Evolutionary conservation across 2,113 vertebrate species (phyloP), one percentile per base, ranked within the genome.

Genomic region (Sinocyclocheilus rhinocerous): DNA sequence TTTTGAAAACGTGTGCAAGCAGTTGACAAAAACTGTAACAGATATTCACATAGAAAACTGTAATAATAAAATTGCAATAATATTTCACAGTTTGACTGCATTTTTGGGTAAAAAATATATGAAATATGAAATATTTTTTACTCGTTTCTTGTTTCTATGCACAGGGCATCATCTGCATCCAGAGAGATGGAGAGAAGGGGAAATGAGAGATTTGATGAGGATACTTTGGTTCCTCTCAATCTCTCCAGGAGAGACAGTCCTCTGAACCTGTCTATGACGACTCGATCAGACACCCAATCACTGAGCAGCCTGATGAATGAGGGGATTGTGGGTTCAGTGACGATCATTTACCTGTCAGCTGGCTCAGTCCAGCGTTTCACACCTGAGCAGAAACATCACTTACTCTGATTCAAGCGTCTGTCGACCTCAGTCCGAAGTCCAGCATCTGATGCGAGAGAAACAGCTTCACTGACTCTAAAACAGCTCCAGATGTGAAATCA

Each of bases 231-330:
- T 15, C 97, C 97, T 0, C 96, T 99, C 77, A 98, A 99, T 45
- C 97, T 98, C 85, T 99, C 97, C 0, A 98, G 93, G 50, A 97
- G 93, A 83, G 84, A 87, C 93, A 94, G 61, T 83, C 97, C 97
- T 22, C 94, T 99, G 42, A 97, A 99, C 77, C 97, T 98, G 59
- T 97, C 97, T 0, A 94, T 98, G 24, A 96, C 95, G 92, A 29
- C 10, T 73, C 86, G 86, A 90, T 81, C 77, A 42, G 83, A 0
- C 73, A 36, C 33, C 59, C 42, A 78, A 20, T 4, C 57, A 1
- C 88, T 59, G 3, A 1, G 45, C 57, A 59, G 65, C n/a, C 0
- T 87, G 90, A 26, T 26, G 22, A 29, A 2, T 5, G 15, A 83
- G 22, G 26, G 61, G 89, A 65, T 67, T 39, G 0, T 6, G 90